These are phyloP conservation scores for Eulemur rufifrons DNA, from an alignment of 2,113 vertebrate genomes.

Conservation along the genomic window DNA sequence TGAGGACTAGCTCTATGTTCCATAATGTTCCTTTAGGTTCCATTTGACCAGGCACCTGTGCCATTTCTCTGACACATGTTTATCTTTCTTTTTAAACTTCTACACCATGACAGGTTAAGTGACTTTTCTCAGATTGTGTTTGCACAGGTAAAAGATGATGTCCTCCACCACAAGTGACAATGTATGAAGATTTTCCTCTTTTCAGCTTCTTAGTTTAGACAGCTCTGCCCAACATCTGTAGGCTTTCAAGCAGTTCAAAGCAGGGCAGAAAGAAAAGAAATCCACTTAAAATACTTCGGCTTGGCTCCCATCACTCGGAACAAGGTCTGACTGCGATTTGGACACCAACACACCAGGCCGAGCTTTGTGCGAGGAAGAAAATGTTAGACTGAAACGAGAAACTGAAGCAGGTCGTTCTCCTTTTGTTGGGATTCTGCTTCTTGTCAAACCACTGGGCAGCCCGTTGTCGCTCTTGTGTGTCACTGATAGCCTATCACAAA, in stretches of 20 bases:
- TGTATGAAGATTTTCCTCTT: not conserved
- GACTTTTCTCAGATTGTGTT: not conserved
- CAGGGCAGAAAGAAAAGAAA: conserved; percentile 57
- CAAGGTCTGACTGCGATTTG: conserved; percentile 45
- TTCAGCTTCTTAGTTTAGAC: not conserved
- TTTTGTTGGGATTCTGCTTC: conserved; percentile 85
- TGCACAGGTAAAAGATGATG: not conserved
- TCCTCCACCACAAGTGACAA: not conserved
- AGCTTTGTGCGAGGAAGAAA: conserved; percentile 77
- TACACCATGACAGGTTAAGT: not conserved
- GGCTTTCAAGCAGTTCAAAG: conserved; percentile 56
- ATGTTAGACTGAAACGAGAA: conserved; percentile 83
- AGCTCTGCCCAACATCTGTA: not conserved
- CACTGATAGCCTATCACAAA: conserved; percentile 93
- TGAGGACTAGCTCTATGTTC: not conserved
- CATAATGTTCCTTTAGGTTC: not conserved
- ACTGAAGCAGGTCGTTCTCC: conserved; percentile 79
- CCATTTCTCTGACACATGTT: not conserved
- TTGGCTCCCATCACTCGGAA: not conserved
- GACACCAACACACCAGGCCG: conserved; percentile 57
- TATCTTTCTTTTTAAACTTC: not conserved
- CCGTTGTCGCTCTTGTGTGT: conserved; percentile 83
- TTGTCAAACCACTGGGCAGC: conserved; percentile 85
- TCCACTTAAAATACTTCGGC: conserved; percentile 39
- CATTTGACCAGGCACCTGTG: not conserved